Evolutionary conservation across 2,888 invertebrate species (phyloP).

Genomic region (Orthosia cruda): DNA sequence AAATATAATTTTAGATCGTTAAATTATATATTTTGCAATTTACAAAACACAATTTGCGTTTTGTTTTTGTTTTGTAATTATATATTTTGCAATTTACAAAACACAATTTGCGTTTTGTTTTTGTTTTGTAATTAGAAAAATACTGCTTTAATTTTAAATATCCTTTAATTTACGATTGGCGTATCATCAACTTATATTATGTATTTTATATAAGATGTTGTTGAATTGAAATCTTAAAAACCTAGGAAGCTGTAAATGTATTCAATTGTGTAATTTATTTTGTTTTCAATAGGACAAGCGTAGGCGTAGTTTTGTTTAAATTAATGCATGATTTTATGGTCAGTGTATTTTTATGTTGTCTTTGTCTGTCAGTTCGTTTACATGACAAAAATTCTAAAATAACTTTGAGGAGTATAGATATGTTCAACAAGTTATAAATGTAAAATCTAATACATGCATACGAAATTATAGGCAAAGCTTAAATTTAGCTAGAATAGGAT

Average conservation of each 20-base stretch:
- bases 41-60: no score
- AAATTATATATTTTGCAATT: conserved; percentile 12
- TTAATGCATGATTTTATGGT: neutral
- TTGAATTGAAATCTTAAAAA: no score
- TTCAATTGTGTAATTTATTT: conserved; percentile 14
- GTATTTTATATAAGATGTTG: neutral
- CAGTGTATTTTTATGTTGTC: no score
- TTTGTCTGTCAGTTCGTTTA: no score
- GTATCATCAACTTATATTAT: neutral
- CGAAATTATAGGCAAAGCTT: no score
- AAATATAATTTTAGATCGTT: neutral
- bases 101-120: no score
- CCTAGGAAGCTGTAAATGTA: neutral
- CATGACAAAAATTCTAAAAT: neutral
- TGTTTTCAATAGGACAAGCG: neutral
- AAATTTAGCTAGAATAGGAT: no score
- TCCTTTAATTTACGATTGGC: conserved; percentile 19
- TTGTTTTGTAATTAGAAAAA: no score
- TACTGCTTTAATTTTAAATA: conserved; percentile 24
- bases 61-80: no score
- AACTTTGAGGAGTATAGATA: no score
- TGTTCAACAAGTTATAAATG: no score
- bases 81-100: conserved; percentile 2
- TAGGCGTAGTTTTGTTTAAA: conserved; percentile 3
- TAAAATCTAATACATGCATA: no score